Evolutionary conservation across 2,113 vertebrate genomes (phyloP).

Genomic region (Pangasianodon gigas): DNA sequence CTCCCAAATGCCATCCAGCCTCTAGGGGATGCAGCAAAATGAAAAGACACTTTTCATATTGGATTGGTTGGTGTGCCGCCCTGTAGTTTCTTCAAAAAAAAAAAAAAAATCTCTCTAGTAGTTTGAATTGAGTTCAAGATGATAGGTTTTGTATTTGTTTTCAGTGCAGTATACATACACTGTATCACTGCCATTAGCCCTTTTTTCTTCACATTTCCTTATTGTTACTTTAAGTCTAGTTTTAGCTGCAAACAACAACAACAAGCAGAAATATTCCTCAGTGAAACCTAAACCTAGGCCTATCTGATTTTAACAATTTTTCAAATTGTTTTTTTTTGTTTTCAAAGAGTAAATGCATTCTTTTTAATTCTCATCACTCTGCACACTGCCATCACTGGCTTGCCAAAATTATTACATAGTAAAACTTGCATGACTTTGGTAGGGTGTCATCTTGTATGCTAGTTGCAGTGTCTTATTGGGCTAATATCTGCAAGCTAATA

Average conservation of each 20-base stretch:
- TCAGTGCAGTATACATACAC: background rate
- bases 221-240: background rate
- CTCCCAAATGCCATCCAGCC: constrained; percentile 43
- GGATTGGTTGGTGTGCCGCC: constrained; percentile 28
- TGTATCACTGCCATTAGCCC: background rate
- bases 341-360: background rate
- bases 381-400: background rate
- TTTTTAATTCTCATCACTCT: too few species aligned
- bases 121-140: background rate
- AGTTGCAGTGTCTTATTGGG: background rate
- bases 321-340: background rate
- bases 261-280: background rate
- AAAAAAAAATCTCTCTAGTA: background rate
- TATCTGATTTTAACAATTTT: background rate
- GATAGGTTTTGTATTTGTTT: background rate
- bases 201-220: background rate
- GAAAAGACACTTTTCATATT: constrained; percentile 33
- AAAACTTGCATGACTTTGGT: background rate
- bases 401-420: background rate
- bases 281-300: background rate
- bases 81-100: constrained; percentile 29
- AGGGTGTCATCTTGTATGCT: background rate
- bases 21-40: constrained; percentile 44
- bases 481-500: background rate
- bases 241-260: background rate